phyloP scores from a whole-genome alignment of 2,113 vertebrate species.

The Larimichthys polyactis region DNA sequence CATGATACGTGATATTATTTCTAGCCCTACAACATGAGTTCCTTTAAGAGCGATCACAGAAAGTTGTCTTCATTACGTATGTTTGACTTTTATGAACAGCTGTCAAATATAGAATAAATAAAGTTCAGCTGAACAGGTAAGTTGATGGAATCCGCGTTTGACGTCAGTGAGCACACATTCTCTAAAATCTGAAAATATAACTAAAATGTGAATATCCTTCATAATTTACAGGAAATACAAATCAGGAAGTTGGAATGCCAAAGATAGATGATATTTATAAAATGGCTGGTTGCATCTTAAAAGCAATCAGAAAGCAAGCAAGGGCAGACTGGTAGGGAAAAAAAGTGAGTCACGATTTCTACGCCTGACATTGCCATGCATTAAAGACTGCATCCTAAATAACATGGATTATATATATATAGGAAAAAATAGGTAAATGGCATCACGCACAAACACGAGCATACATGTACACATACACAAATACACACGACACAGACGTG shows the following conservation, averaged over 20 bases:
- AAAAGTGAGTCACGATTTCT: constrained; percentile 55
- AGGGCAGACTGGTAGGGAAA: constrained; percentile 24
- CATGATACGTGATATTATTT: neutral
- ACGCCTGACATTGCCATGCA: constrained; percentile 44
- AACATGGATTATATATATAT: constrained; percentile 73
- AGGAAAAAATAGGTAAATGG: constrained; percentile 66
- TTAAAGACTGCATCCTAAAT: constrained; percentile 61
- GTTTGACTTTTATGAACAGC: neutral
- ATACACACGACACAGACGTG: constrained; percentile 53
- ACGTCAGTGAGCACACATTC: constrained; percentile 5
- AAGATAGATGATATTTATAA: constrained; percentile 46
- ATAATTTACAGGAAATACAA: constrained; percentile 22
- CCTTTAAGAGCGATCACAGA: neutral
- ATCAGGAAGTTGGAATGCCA: constrained; percentile 38
- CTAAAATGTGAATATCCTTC: constrained; percentile 26
- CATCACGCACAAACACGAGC: constrained; percentile 44
- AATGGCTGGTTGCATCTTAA: constrained; percentile 35
- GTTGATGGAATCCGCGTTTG: neutral
- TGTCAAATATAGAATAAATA: neutral
- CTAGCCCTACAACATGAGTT: neutral
- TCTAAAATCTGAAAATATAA: constrained; percentile 9
- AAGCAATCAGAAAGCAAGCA: constrained; percentile 47
- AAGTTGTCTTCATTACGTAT: neutral
- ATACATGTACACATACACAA: constrained; percentile 3
- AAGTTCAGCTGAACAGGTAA: neutral